Percentiles rank a stretch among this genome's conserved stretches.
Evolutionary conservation across 2,888 invertebrate species (phyloP).

Genomic region (Pogonocherus hispidulus): DNA sequence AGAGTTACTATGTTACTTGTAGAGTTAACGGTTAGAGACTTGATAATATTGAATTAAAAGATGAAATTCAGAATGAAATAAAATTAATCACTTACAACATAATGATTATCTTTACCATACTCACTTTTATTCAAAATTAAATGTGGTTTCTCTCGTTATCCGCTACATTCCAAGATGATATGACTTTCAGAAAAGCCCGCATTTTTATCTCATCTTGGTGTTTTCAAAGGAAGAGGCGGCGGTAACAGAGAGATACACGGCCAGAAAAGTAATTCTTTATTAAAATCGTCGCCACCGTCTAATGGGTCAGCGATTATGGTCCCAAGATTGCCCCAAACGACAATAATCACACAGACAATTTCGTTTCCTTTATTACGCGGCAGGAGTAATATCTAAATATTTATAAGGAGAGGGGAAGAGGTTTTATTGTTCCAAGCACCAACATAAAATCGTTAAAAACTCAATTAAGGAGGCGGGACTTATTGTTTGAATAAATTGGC

Average conservation of each 20-base stretch:
- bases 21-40: too few species aligned
- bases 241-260: not conserved
- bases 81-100: too few species aligned
- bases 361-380: not conserved
- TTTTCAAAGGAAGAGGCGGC: not conserved
- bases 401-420: not conserved
- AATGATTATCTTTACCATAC: too few species aligned
- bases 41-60: too few species aligned
- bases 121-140: too few species aligned
- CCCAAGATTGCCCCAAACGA: constrained; percentile 10
- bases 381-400: constrained; percentile 1
- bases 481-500: not conserved
- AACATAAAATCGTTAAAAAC: not conserved
- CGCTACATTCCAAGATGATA: too few species aligned
- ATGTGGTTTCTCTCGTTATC: too few species aligned
- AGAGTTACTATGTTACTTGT: too few species aligned
- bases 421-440: not conserved
- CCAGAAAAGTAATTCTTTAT: constrained; percentile 23
- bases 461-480: not conserved
- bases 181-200: too few species aligned
- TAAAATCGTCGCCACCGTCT: constrained; percentile 16
- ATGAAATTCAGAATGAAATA: too few species aligned
- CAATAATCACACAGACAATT: constrained; percentile 24
- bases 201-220: too few species aligned
- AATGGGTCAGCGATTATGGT: constrained; percentile 24